Conservation (phyloP, 2,797 vertebrate species). For the Craterocephalus amniculus region DNA sequence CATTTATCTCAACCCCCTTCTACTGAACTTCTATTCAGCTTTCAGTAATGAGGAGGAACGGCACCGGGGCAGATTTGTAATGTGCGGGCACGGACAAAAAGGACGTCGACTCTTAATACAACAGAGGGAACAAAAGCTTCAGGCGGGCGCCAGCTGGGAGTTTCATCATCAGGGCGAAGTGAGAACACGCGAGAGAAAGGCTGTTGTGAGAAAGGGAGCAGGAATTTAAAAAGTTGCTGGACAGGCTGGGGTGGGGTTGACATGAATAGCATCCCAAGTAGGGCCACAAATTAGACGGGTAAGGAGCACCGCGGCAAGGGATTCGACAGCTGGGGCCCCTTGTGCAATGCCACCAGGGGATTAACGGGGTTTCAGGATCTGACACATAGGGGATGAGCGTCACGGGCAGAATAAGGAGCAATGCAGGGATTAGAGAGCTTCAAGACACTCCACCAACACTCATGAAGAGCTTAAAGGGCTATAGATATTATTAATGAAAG, state of each 20-base stretch:
- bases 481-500: constrained; percentile 77
- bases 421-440: constrained; percentile 73
- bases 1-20: constrained; percentile 64
- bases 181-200: constrained; percentile 34
- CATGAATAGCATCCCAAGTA: constrained; percentile 76
- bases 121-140: constrained; percentile 66
- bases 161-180: constrained; percentile 59
- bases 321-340: constrained; percentile 73
- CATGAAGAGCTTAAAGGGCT: constrained; percentile 71
- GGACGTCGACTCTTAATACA: constrained; percentile 58
- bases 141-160: constrained; percentile 56
- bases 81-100: constrained; percentile 45
- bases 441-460: constrained; percentile 76
- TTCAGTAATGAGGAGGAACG: constrained; percentile 38
- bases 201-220: constrained; percentile 37
- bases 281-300: constrained; percentile 73
- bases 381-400: constrained; percentile 76
- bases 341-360: constrained; percentile 69
- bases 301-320: constrained; percentile 65
- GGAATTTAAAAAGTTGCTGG: constrained; percentile 62
- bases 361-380: constrained; percentile 74
- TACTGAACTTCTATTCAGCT: constrained; percentile 52
- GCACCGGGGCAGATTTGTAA: constrained; percentile 58
- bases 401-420: constrained; percentile 77
- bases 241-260: constrained; percentile 55